Evolutionary conservation across 1,140 invertebrate genomes (phyloP).

Genomic region (Cherax quadricarinatus): DNA sequence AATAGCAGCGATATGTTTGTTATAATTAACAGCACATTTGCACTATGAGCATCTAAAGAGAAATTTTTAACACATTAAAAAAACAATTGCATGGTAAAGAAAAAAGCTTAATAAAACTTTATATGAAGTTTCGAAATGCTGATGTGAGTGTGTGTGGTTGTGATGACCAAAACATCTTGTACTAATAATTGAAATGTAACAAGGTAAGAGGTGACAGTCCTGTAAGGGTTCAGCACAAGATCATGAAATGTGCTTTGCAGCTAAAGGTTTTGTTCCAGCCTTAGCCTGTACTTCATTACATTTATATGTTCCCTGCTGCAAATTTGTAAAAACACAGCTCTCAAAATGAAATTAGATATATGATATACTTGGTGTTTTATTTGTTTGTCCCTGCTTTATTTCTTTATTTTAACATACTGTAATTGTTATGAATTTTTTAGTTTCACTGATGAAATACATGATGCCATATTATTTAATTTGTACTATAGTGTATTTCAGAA

Average conservation of each 20-base stretch:
- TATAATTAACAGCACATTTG: neutral
- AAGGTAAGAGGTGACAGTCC: slow-evolving; percentile 19
- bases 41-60: neutral
- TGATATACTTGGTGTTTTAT: slow-evolving; percentile 36
- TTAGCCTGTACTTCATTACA: slow-evolving; percentile 48
- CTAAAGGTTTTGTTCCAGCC: slow-evolving; percentile 56
- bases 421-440: too few relatives aligned
- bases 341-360: slow-evolving; percentile 63
- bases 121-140: neutral
- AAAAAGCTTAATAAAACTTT: neutral
- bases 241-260: slow-evolving; percentile 60
- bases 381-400: neutral
- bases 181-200: neutral
- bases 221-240: slow-evolving; percentile 52
- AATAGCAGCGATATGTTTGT: neutral
- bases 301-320: slow-evolving; percentile 67
- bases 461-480: too few relatives aligned
- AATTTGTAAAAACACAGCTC: slow-evolving; percentile 69
- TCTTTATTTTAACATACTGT: neutral
- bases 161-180: slow-evolving; percentile 8
- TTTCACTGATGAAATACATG: too few relatives aligned
- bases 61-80: neutral
- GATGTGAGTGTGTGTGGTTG: neutral
- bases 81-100: neutral
- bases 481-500: too few relatives aligned